These are phyloP conservation scores for Neocloeon triangulifer DNA, from an alignment of 1,140 invertebrate genomes.

Conservation along the genomic window DNA sequence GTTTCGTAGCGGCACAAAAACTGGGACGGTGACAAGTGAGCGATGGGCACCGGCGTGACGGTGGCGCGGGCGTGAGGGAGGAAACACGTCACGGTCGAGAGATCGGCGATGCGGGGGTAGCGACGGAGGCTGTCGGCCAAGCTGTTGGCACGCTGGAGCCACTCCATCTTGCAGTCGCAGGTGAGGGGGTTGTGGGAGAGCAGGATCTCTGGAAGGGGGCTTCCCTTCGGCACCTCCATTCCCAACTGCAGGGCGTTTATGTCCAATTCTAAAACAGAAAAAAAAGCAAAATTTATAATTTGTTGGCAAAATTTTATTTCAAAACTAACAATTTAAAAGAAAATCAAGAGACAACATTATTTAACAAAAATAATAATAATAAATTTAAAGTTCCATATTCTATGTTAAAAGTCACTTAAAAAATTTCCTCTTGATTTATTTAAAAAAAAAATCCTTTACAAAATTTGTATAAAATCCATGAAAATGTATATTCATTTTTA, in stretches of 20 bases:
- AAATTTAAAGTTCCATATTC: too few species aligned
- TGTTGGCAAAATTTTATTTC: too few species aligned
- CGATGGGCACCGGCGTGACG: constrained; percentile 26
- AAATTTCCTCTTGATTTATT: too few species aligned
- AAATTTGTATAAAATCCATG: too few species aligned
- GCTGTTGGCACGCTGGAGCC: constrained; percentile 55
- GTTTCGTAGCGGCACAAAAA: constrained; percentile 37
- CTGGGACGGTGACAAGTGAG: constrained; percentile 37
- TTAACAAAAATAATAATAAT: too few species aligned
- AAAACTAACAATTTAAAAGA: too few species aligned
- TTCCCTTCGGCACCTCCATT: constrained; percentile 31
- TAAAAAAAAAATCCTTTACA: too few species aligned
- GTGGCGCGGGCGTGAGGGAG: constrained; percentile 12
- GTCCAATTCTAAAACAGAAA: constrained; percentile 47
- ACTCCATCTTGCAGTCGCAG: constrained; percentile 70
- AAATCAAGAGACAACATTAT: too few species aligned
- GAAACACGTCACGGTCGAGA: constrained; percentile 17
- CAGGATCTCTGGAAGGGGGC: constrained; percentile 44
- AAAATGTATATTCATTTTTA: too few species aligned
- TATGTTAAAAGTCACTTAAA: too few species aligned
- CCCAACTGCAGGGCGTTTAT: constrained; percentile 41
- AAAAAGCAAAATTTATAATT: too few species aligned
- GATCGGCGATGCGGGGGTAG: constrained; percentile 19
- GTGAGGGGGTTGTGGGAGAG: constrained; percentile 59
- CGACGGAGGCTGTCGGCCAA: constrained; percentile 28